These are phyloP conservation scores for Drosophila ananassae DNA, from an alignment of 1,140 invertebrate genomes.

Conservation along the genomic window DNA sequence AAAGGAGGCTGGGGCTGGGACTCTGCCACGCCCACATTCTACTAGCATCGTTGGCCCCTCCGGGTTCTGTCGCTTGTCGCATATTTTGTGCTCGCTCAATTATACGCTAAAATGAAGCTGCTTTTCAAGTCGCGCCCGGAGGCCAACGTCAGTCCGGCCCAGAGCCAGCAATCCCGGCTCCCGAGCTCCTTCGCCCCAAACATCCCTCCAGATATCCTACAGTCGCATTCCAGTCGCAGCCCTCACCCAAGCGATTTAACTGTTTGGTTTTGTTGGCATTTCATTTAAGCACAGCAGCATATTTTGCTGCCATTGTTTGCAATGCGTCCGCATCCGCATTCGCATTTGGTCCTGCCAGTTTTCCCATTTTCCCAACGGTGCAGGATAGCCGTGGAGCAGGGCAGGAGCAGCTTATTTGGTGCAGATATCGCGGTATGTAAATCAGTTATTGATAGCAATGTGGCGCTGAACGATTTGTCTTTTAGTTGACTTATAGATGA, in stretches of 20 bases:
- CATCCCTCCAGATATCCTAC: background rate
- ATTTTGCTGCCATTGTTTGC: constrained; percentile 80
- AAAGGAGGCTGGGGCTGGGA: background rate
- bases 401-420: constrained; percentile 43
- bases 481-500: constrained; percentile 11
- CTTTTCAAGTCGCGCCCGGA: constrained; percentile 63
- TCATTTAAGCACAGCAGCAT: constrained; percentile 79
- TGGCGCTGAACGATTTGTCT: constrained; percentile 69
- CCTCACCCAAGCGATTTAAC: constrained; percentile 55
- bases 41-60: constrained; percentile 39
- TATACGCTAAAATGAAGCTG: constrained; percentile 81
- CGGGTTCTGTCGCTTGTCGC: constrained; percentile 66
- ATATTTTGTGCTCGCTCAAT: constrained; percentile 77
- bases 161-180: constrained; percentile 9
- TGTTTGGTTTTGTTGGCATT: constrained; percentile 78
- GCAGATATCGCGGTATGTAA: constrained; percentile 68
- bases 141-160: constrained; percentile 49
- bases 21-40: constrained; percentile 58
- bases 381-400: background rate
- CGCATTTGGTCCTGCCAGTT: constrained; percentile 36
- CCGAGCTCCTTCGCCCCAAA: background rate
- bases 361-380: constrained; percentile 3
- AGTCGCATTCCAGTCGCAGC: constrained; percentile 26
- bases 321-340: constrained; percentile 56
- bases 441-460: constrained; percentile 76